Percentiles rank a stretch among this genome's conserved stretches.
phyloP scores from a whole-genome alignment of 2,797 vertebrate genomes.

The Nyctibius grandis region DNA sequence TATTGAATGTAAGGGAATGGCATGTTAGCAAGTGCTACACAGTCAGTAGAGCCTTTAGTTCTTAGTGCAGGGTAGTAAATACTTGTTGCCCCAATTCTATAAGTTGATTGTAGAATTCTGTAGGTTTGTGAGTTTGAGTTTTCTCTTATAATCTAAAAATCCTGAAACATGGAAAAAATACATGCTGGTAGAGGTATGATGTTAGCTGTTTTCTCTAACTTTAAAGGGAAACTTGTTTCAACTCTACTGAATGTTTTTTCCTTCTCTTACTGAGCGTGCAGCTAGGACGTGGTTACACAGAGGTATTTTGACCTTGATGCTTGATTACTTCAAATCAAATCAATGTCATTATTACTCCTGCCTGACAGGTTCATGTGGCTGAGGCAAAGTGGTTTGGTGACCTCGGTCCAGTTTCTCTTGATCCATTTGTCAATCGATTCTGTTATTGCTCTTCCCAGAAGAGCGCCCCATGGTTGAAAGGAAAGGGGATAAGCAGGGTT shows the following conservation, averaged over 20 bases:
- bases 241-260: neutral
- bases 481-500: neutral
- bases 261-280: neutral
- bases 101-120: neutral
- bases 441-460: neutral
- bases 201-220: neutral
- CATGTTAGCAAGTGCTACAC: neutral
- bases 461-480: neutral
- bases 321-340: neutral
- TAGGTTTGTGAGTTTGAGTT: neutral
- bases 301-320: neutral
- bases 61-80: neutral
- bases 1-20: neutral
- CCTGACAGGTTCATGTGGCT: neutral
- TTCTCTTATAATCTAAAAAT: neutral
- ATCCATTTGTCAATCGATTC: neutral
- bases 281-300: rapidly evolving
- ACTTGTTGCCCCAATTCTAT: neutral
- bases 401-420: neutral
- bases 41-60: neutral
- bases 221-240: neutral
- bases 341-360: neutral
- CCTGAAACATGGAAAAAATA: neutral
- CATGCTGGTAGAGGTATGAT: neutral
- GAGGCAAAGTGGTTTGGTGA: neutral